phyloP scores from a whole-genome alignment of 1,140 invertebrate species.

The Zaprionus vittiger region DNA sequence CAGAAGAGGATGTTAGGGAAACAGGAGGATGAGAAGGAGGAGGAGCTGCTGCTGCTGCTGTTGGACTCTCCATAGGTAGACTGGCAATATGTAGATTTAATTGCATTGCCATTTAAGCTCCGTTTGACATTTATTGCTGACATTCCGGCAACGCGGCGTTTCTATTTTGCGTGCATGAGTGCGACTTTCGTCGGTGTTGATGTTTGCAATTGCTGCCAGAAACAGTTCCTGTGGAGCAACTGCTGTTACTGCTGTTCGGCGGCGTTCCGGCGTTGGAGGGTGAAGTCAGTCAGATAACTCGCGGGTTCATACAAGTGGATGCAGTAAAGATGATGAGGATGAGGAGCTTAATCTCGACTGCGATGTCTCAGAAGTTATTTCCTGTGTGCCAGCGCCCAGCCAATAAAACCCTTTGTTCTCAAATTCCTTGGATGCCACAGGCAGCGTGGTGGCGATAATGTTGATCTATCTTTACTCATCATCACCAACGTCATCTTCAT shows the following conservation, averaged over 20 bases:
- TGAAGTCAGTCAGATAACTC: slow-evolving; percentile 30
- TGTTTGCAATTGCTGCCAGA: slow-evolving; percentile 20
- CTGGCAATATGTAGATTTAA: slow-evolving; percentile 21
- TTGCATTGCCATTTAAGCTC: slow-evolving; percentile 14
- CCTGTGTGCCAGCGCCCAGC: slow-evolving; percentile 51
- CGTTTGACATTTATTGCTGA: background rate
- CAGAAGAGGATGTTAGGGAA: slow-evolving; percentile 13
- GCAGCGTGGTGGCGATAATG: slow-evolving; percentile 39
- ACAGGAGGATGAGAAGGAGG: background rate
- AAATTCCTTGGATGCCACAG: slow-evolving; percentile 66
- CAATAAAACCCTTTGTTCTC: background rate
- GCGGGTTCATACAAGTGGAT: slow-evolving; percentile 24
- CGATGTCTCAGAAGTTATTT: slow-evolving; percentile 72
- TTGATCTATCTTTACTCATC: background rate
- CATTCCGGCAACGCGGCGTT: slow-evolving; percentile 8
- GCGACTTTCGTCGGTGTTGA: slow-evolving; percentile 54
- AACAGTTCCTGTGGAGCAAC: slow-evolving; percentile 40
- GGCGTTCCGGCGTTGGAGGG: slow-evolving; percentile 41
- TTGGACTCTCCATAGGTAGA: slow-evolving; percentile 13
- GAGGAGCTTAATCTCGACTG: slow-evolving; percentile 34
- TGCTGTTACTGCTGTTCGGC: slow-evolving; percentile 61
- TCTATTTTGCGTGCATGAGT: slow-evolving; percentile 55
- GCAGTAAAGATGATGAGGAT: background rate
- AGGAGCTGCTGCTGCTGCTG: too few relatives aligned
- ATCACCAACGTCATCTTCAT: slow-evolving; percentile 15